These are phyloP conservation scores for Catocala sponsa DNA, from an alignment of 2,888 invertebrate genomes.

Conservation along the genomic window DNA sequence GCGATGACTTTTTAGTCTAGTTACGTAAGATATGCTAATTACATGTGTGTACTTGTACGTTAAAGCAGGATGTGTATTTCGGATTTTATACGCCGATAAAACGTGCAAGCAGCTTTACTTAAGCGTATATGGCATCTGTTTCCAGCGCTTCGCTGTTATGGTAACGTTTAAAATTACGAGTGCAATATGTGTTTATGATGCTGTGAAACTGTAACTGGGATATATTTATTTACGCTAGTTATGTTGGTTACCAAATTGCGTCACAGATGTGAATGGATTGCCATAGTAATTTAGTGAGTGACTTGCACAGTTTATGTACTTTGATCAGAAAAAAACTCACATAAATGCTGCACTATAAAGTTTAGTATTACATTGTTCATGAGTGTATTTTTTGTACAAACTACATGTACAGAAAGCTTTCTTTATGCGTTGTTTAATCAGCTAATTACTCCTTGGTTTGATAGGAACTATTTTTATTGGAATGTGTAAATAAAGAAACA, in stretches of 20 bases:
- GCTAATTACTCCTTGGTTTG: no score
- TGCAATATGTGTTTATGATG: conserved; percentile 4
- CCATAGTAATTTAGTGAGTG: no score
- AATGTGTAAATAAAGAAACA: no score
- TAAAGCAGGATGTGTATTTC: conserved; percentile 3
- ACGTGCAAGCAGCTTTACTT: conserved; percentile 9
- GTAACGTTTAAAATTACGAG: conserved; percentile 3
- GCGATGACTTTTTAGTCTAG: conserved; percentile 4
- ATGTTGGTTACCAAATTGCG: background rate
- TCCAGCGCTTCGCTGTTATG: conserved; percentile 1
- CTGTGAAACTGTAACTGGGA: background rate
- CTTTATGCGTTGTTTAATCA: no score
- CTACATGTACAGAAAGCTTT: no score
- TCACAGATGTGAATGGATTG: background rate
- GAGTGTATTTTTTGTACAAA: no score
- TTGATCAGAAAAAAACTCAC: no score
- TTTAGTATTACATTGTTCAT: no score
- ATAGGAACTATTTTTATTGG: no score
- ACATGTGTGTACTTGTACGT: background rate
- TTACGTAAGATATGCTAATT: conserved; percentile 13
- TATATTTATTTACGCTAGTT: conserved; percentile 1
- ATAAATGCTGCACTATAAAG: no score
- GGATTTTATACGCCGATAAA: conserved; percentile 9
- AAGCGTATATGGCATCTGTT: conserved; percentile 10
- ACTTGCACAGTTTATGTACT: no score